Base-by-base conservation (phyloP, 2,797 vertebrate genomes). In the Enteromius paludinosus region DNA sequence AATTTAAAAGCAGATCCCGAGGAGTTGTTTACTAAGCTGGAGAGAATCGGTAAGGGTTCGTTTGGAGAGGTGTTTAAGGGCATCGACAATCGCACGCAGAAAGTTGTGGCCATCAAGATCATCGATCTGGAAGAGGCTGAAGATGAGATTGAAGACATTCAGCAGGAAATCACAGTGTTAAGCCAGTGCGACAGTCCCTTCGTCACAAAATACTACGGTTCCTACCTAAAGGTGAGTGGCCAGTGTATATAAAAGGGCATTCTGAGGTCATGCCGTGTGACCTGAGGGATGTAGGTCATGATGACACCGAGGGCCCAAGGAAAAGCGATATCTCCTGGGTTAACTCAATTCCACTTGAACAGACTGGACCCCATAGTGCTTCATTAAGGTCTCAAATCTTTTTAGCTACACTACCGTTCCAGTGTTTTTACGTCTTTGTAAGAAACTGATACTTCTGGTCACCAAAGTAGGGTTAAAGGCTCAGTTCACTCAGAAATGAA, bases 21-120 rank as follows among this genome's bases (percentile, higher is more conserved):
- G 91, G 96, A 99, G 92, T 91, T 99, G 78, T 99, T 99, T 88
- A 98, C 97, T 54, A 99, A 99, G 91, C 95, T 99, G 89, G 97
- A 99, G 91, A 96, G 96, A 89, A 99, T 99, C 65, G 98, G 98
- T 85, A 99, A 99, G 90, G 98, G 98, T 68, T 99, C 98, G 5
- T 99, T 99, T 35, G 98, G 98, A n/a, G 98, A 99, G 90, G 98
- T 99, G 86, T 99, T 98, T 93, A 99, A 99, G 93, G 98, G 98
- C 93, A 99, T 99, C 91, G 97, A 99, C 94, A 98, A 98, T 93
- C 96, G 96, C 93, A 98, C 96, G 84, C 97, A 99, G 93, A 98
- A 98, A 89, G 97, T 99, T 62, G 97, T 99, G 88, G 97, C 97
- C 92, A 99, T 99, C 93, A 99, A 99, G 95, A 98, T 95, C 92